Conservation (phyloP, 2,797 vertebrate genomes). For the Pteronotus mesoamericanus region DNA sequence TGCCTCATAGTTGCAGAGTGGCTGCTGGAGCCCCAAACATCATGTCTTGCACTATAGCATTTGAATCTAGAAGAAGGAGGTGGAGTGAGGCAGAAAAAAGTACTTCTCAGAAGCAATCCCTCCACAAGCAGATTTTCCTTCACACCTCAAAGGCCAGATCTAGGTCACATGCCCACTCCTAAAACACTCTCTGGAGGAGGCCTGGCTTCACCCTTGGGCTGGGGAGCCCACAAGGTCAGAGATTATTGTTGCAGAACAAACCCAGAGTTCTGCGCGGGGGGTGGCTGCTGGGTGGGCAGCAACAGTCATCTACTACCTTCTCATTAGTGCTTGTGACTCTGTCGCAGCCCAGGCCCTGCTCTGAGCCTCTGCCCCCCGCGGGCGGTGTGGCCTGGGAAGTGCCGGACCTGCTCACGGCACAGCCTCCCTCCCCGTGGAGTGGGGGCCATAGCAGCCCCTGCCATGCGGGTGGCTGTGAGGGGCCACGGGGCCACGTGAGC, state of each 20-base stretch:
- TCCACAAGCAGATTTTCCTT: neutral
- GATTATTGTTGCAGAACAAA: neutral
- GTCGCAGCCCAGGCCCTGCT: neutral
- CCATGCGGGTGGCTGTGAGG: too few species aligned
- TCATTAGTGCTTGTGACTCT: neutral
- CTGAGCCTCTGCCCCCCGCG: neutral
- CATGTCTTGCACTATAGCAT: neutral
- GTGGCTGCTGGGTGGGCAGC: neutral
- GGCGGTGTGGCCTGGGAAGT: neutral
- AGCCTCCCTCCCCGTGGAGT: neutral
- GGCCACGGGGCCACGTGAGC: rapidly evolving
- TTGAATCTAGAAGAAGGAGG: neutral
- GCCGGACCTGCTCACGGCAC: neutral
- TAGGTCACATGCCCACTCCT: neutral
- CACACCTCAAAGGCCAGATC: neutral
- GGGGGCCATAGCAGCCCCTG: neutral
- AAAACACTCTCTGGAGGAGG: neutral
- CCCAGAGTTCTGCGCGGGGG: neutral
- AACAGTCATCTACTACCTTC: neutral
- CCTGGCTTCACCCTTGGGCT: neutral
- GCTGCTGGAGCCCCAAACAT: neutral
- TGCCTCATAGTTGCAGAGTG: neutral
- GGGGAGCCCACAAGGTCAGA: neutral
- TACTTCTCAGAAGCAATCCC: neutral
- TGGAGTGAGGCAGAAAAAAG: neutral